phyloP scores from a whole-genome alignment of 2,113 vertebrate genomes.

The Hassar affinis region DNA sequence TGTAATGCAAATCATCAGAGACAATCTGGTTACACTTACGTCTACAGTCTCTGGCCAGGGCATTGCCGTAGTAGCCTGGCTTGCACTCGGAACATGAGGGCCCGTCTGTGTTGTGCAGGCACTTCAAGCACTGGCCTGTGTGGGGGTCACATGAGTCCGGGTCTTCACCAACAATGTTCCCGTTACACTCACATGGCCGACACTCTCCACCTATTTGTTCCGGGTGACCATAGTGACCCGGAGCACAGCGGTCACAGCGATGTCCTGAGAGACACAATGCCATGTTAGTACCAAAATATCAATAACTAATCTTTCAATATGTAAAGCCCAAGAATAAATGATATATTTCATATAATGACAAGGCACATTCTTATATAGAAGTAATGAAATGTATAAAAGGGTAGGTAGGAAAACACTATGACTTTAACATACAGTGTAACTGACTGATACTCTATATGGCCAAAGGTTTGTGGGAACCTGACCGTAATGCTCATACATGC shows the following conservation, averaged over 20 bases:
- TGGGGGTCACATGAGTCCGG: slow-evolving; percentile 76
- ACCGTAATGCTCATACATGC: neutral
- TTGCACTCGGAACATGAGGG: slow-evolving; percentile 73
- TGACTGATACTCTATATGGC: neutral
- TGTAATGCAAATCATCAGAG: neutral
- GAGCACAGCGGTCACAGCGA: slow-evolving; percentile 79
- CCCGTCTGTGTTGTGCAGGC: slow-evolving; percentile 77
- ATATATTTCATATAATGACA: neutral
- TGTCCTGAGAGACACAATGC: slow-evolving; percentile 62
- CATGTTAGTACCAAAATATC: neutral
- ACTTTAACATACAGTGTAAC: neutral
- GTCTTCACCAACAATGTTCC: slow-evolving; percentile 79
- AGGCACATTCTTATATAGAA: neutral
- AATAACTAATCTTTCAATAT: neutral
- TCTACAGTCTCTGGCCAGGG: slow-evolving; percentile 77
- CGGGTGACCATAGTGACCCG: slow-evolving; percentile 78
- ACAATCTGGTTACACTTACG: slow-evolving; percentile 65
- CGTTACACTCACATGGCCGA: slow-evolving; percentile 79
- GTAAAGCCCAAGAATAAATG: neutral
- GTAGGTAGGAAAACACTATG: neutral
- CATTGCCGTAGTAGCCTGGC: slow-evolving; percentile 79
- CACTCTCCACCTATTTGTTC: slow-evolving; percentile 69
- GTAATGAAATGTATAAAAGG: neutral
- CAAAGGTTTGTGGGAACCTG: neutral
- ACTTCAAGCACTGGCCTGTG: slow-evolving; percentile 78